These are phyloP conservation scores for Rhinichthys klamathensis DNA, from an alignment of 2,113 vertebrate genomes.

Conservation along the genomic window DNA sequence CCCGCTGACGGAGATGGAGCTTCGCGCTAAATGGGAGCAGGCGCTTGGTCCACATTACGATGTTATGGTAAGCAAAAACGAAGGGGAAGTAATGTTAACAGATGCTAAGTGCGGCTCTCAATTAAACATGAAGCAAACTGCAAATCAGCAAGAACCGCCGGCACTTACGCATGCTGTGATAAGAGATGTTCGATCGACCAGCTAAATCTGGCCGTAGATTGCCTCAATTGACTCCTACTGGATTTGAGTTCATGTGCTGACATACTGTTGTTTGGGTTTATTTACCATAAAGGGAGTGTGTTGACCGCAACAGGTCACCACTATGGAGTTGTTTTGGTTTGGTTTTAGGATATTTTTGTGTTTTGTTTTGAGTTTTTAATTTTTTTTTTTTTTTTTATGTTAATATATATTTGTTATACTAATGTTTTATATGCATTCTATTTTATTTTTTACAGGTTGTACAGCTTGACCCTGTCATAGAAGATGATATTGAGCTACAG, in stretches of 20 bases:
- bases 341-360: not conserved
- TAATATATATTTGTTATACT: not conserved
- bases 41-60: constrained; percentile 87
- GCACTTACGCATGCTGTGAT: constrained; percentile 35
- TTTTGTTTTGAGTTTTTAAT: not conserved
- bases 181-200: constrained; percentile 34
- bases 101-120: constrained; percentile 22
- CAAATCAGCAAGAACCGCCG: constrained; percentile 18
- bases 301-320: not conserved
- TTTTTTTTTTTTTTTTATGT: not conserved
- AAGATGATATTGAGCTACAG: constrained; percentile 88
- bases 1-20: constrained; percentile 70
- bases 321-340: not conserved
- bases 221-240: constrained; percentile 34
- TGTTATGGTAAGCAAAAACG: constrained; percentile 84
- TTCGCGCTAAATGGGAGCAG: constrained; percentile 89
- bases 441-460: constrained; percentile 78
- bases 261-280: constrained; percentile 21
- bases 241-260: constrained; percentile 27
- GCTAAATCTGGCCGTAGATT: constrained; percentile 34
- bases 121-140: constrained; percentile 10
- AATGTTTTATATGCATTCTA: not conserved
- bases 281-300: not conserved
- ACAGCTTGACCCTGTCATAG: constrained; percentile 85
- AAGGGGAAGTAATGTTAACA: constrained; percentile 15